phyloP scores from a whole-genome alignment of 2,797 vertebrate species.

The Sebastes umbrosus region DNA sequence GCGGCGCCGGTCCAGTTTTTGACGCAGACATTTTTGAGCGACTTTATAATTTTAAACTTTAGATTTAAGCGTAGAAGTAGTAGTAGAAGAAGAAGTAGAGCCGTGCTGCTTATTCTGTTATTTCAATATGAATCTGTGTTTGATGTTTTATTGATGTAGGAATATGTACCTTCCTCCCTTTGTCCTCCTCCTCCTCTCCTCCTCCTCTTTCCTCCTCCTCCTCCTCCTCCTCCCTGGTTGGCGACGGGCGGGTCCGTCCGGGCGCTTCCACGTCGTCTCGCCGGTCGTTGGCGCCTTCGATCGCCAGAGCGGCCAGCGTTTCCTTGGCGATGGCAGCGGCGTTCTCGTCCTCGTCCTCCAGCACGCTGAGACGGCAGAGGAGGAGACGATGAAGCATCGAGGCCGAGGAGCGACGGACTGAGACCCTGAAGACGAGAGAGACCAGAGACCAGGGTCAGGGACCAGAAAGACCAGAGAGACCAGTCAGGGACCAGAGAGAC shows the following conservation, averaged over 20 bases:
- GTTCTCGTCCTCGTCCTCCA: conserved; percentile 70
- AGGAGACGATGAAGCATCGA: conserved; percentile 86
- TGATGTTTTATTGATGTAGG: no score
- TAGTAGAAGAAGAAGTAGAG: no score
- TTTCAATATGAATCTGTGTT: no score
- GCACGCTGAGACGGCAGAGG: conserved; percentile 80
- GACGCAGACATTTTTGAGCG: no score
- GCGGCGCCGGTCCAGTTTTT: no score
- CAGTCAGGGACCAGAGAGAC: no score
- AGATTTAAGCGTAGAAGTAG: no score
- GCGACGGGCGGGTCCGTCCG: not conserved
- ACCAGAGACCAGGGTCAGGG: no score
- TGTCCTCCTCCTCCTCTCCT: conserved; percentile 54
- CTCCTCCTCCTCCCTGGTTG: not conserved
- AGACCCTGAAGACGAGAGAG: conserved; percentile 7
- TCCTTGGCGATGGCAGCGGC: conserved; percentile 46
- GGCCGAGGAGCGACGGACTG: conserved; percentile 66
- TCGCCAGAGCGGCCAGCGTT: conserved; percentile 13
- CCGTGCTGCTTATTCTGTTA: no score
- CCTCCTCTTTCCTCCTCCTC: conserved; percentile 57
- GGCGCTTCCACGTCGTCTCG: not conserved
- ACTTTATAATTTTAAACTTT: no score
- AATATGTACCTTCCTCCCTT: conserved; percentile 59
- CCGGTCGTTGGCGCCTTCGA: conserved; percentile 1
- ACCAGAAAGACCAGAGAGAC: no score